phyloP scores from a whole-genome alignment of 2,888 invertebrate species.

The Leptinotarsa haldemani region DNA sequence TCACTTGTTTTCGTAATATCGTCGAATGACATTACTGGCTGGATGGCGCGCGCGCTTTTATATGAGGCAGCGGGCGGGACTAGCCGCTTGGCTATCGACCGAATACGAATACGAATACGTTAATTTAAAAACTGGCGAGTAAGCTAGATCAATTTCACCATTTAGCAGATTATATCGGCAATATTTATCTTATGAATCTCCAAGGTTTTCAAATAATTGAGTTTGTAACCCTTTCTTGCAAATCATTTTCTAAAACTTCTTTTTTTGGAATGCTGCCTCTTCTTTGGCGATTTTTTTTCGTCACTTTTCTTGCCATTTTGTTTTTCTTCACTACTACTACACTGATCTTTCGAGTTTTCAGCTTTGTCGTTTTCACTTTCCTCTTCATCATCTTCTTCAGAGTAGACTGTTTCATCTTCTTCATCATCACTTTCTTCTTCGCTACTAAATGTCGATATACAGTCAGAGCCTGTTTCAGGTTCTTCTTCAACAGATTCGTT shows the following conservation, averaged over 20 bases:
- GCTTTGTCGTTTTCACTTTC: slow-evolving; percentile 61
- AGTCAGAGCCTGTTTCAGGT: slow-evolving; percentile 58
- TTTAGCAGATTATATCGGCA: too few species aligned
- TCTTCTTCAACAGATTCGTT: slow-evolving; percentile 56
- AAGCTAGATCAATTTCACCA: too few species aligned
- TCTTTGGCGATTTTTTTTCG: slow-evolving; percentile 1
- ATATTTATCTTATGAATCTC: too few species aligned
- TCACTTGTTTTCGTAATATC: too few species aligned
- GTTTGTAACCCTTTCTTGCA: too few species aligned
- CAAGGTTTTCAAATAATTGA: too few species aligned
- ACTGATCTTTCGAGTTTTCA: slow-evolving; percentile 45
- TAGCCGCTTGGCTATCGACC: too few species aligned
- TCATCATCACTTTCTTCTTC: slow-evolving; percentile 66
- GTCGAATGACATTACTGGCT: too few species aligned
- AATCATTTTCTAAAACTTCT: background rate
- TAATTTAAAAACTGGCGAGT: too few species aligned
- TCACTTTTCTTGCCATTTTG: slow-evolving; percentile 31
- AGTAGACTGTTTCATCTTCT: slow-evolving; percentile 36
- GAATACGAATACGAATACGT: too few species aligned
- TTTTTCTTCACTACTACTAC: slow-evolving; percentile 56
- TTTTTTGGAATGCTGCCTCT: slow-evolving; percentile 18
- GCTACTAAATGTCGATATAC: slow-evolving; percentile 58
- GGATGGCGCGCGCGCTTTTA: too few species aligned
- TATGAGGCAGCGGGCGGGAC: too few species aligned
- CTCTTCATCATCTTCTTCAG: slow-evolving; percentile 35